Conservation (phyloP, 1,140 invertebrate genomes). For the Drosophila nasuta region DNA sequence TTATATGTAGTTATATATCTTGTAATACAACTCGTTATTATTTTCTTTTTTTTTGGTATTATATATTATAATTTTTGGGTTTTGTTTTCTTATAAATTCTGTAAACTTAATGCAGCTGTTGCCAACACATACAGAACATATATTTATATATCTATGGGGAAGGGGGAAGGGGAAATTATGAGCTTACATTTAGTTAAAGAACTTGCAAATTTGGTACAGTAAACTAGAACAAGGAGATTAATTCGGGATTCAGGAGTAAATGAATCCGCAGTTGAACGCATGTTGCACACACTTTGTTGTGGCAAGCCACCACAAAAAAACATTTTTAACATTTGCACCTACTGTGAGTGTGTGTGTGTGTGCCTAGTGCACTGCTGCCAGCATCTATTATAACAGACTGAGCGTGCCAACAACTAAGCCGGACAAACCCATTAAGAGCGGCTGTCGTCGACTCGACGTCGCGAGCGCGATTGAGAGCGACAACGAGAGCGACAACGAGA, state of each 20-base stretch:
- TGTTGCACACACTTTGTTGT: background rate
- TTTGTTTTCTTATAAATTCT: slow-evolving; percentile 18
- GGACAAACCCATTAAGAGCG: slow-evolving; percentile 75
- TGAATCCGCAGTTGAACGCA: too few species aligned
- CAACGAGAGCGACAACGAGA: background rate
- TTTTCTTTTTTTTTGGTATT: background rate
- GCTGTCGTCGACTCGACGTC: slow-evolving; percentile 48
- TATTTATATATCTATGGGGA: background rate
- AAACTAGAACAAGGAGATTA: slow-evolving; percentile 7
- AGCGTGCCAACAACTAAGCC: slow-evolving; percentile 61
- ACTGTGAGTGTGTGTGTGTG: slow-evolving; percentile 41
- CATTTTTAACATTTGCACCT: slow-evolving; percentile 63
- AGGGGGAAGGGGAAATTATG: background rate
- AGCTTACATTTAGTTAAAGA: slow-evolving; percentile 20
- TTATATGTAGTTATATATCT: slow-evolving; percentile 26
- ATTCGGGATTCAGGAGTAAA: background rate
- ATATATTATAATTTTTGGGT: background rate
- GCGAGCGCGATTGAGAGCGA: slow-evolving; percentile 13
- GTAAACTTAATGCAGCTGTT: slow-evolving; percentile 18
- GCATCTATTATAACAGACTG: slow-evolving; percentile 70
- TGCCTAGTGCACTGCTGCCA: slow-evolving; percentile 41
- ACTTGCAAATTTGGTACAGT: slow-evolving; percentile 17
- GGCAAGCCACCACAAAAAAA: slow-evolving; percentile 14
- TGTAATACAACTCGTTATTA: slow-evolving; percentile 15
- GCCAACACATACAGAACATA: slow-evolving; percentile 14